Evolutionary conservation across 2,113 vertebrate genomes (phyloP), one percentile per base, ranked within the genome.

Genomic region (Choloepus hoffmanni): DNA sequence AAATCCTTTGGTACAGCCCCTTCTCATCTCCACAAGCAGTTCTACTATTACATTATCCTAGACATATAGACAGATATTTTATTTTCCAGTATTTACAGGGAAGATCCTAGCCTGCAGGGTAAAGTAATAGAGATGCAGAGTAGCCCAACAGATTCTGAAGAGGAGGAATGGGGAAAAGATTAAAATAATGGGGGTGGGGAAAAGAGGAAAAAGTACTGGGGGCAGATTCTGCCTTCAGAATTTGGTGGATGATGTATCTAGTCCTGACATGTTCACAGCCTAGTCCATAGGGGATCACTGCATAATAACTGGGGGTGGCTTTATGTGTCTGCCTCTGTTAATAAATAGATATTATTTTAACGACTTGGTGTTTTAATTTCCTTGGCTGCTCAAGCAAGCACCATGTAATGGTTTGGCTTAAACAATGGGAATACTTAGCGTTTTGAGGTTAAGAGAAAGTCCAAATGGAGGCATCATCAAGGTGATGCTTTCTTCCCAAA

Each of bases 311-410:
- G 24, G 58, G 33, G 26, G 21, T 82, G 72, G 26, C n/a, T 90
- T 40, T 3, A 10, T 73, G 65, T 15, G 33, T 58, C 73, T 74
- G 36, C 68, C 30, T 82, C 78, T 50, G 2, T 65, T 74, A 30
- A 77, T 78, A 88, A 74, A 92, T 85, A 92, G 40, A 63, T 63
- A 62, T 21, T 92, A 77, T 84, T 95, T 87, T 87, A 85, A 96
- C 94, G 43, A 26, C 28, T 83, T 36, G 28, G 16, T n/a, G 55
- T 58, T 58, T 58, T 58, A 58, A 4, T 58, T 58, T 55, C 55
- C 14, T 58, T 58, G 19, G 55, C 55, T 58, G 55, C 16, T 18
- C 55, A 58, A 19, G 19, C 55, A 58, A 58, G 19, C 19, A 58
- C 14, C 6, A 21, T 55, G 53, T 16, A 16, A 55, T 55, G 15